Base-by-base conservation (phyloP, 2,113 vertebrate genomes). In the Centropus unirufus region DNA sequence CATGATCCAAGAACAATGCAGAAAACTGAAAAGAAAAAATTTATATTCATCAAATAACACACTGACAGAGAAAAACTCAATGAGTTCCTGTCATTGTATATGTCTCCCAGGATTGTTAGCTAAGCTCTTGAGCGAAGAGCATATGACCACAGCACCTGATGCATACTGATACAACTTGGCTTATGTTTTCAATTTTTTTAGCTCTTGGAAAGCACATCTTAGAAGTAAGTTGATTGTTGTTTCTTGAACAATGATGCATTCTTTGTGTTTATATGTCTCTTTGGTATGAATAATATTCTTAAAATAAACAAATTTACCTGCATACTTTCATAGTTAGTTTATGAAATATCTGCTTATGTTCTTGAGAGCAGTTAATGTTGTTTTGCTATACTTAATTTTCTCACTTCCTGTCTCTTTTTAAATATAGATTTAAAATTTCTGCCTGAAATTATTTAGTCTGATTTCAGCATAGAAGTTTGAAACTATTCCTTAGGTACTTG, bases 81-180 rank as follows among this genome's bases (percentile, higher is more conserved):
- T 12, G 10, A 66, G 23, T 44, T 68, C 23, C 14, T 68, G 5
- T n/a, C 11, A n/a, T 58, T 73, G 14, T 44, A 67, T 8, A 1
- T n/a, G 11, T 49, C 14, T 72, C 11, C 32, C 34, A 39, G 14
- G 21, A 24, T 55, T 66, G 47, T 44, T 32, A 63, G 11, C 6
- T 24, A 77, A 55, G 3, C 82, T 30, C 8, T 75, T 68, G 17
- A 22, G 15, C n/a, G 13, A 30, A 2, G 2, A 22, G 17, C 16
- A 6, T 22, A 34, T 36, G 14, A 62, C 12, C 11, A 46, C 12
- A 82, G 16, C 14, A 57, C 27, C 32, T 76, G 12, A 30, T 36
- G 40, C 13, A 29, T 6, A 47, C 2, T 64, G 12, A 22, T 49
- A 49, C 2, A 12, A 14, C 6, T 52, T 54, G 12, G 4, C 0